Percentiles rank a stretch among this genome's conserved stretches.
phyloP scores from a whole-genome alignment of 2,888 invertebrate species.

The Serripes groenlandicus region DNA sequence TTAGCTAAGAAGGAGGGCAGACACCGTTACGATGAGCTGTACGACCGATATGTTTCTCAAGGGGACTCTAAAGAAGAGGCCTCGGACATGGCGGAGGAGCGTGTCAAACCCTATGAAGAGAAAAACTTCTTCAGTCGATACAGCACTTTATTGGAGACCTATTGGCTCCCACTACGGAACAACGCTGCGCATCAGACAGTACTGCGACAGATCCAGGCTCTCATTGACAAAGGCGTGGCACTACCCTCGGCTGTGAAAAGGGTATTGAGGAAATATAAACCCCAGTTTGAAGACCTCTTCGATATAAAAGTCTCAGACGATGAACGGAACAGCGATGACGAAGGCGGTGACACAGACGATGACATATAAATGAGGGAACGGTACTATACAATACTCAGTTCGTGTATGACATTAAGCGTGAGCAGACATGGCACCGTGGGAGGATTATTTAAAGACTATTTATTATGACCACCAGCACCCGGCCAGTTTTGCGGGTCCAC shows the following conservation, averaged over 20 bases:
- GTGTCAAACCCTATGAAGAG: constrained; percentile 12
- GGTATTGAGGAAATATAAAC: constrained; percentile 19
- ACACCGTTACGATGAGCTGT: constrained; percentile 13
- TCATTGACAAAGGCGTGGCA: constrained; percentile 12
- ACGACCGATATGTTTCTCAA: constrained; percentile 15
- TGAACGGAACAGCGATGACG: too few relatives aligned
- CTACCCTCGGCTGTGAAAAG: neutral
- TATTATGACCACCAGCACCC: constrained; percentile 53
- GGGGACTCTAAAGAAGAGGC: constrained; percentile 30
- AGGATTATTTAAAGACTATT: constrained; percentile 57
- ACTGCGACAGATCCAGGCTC: neutral
- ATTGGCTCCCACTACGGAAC: constrained; percentile 22
- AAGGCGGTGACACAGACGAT: constrained; percentile 29
- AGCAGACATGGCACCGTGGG: constrained; percentile 42
- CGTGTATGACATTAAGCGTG: neutral
- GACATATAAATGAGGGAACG: neutral
- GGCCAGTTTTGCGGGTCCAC: constrained; percentile 58
- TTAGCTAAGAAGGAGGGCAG: neutral
- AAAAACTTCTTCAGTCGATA: constrained; percentile 18
- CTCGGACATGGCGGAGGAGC: constrained; percentile 15
- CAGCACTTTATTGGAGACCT: neutral
- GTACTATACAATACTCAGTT: neutral
- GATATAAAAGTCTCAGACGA: constrained; percentile 14
- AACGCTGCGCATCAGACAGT: constrained; percentile 13
- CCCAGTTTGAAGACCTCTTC: constrained; percentile 33